These are phyloP conservation scores for Lasaia peninsularis DNA, from an alignment of 1,140 invertebrate species.

Conservation along the genomic window DNA sequence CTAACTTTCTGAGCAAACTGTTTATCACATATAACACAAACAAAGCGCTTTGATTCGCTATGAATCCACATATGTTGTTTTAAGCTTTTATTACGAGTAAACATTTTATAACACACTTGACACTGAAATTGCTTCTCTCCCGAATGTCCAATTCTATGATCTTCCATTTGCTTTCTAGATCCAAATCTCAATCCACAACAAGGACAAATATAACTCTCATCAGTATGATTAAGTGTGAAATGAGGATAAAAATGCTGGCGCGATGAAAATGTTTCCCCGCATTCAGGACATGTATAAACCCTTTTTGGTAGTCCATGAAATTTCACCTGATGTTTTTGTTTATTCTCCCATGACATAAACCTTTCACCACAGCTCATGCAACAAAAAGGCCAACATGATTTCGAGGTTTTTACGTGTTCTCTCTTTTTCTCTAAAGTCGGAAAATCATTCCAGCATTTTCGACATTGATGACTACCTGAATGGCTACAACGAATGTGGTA, in stretches of 20 bases:
- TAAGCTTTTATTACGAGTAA: conserved; percentile 69
- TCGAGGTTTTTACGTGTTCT: conserved; percentile 41
- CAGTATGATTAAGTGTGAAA: conserved; percentile 50
- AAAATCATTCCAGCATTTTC: conserved; percentile 58
- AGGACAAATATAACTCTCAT: conserved; percentile 45
- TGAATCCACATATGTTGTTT: conserved; percentile 75
- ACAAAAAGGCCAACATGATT: conserved; percentile 50
- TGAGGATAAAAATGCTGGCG: conserved; percentile 52
- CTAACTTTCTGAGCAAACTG: conserved; percentile 73
- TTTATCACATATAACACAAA: conserved; percentile 74
- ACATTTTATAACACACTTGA: conserved; percentile 66
- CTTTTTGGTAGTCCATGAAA: conserved; percentile 39
- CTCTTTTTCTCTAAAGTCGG: conserved; percentile 38
- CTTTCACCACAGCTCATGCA: conserved; percentile 49
- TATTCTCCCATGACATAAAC: conserved; percentile 54
- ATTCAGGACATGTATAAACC: conserved; percentile 51
- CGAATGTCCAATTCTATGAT: conserved; percentile 51
- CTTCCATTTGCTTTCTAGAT: conserved; percentile 40
- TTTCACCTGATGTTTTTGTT: conserved; percentile 45
- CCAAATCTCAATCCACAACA: conserved; percentile 53
- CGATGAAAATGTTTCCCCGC: conserved; percentile 35
- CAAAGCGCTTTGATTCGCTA: conserved; percentile 51
- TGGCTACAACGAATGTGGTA: conserved; percentile 57
- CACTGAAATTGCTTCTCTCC: conserved; percentile 58
- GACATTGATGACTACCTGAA: conserved; percentile 43